phyloP scores from a whole-genome alignment of 2,113 vertebrate genomes.

The Malurus elegans region DNA sequence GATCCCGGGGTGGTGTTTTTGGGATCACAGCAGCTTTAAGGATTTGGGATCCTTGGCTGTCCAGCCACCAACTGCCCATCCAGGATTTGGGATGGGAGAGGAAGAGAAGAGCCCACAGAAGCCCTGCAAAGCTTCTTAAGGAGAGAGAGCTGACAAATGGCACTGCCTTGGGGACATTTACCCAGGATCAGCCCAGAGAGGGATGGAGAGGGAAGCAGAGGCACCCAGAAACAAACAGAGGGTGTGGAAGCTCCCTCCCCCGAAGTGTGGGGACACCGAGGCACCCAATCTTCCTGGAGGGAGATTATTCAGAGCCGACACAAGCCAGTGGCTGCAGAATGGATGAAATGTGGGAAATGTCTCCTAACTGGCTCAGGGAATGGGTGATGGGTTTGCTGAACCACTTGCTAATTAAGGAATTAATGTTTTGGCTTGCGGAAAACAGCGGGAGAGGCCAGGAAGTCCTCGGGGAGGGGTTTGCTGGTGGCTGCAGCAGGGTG shows the following conservation, averaged over 20 bases:
- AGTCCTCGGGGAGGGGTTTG: background rate
- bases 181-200: accelerated
- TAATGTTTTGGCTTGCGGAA: background rate
- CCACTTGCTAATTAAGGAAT: background rate
- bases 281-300: background rate
- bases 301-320: background rate
- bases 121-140: background rate
- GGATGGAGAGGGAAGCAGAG: background rate
- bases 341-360: background rate
- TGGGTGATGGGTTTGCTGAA: background rate
- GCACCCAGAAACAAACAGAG: accelerated
- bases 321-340: background rate
- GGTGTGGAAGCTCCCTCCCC: background rate
- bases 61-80: accelerated
- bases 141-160: background rate
- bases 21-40: accelerated
- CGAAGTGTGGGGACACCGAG: accelerated
- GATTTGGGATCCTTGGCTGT: accelerated
- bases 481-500: background rate
- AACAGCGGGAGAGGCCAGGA: background rate
- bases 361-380: background rate
- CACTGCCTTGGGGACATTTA: accelerated
- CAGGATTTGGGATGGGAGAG: accelerated
- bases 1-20: background rate
- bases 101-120: accelerated